Percentiles rank a stretch among this genome's conserved stretches.
Evolutionary conservation across 2,888 invertebrate species (phyloP).

Genomic region (Mylabris sibirica): DNA sequence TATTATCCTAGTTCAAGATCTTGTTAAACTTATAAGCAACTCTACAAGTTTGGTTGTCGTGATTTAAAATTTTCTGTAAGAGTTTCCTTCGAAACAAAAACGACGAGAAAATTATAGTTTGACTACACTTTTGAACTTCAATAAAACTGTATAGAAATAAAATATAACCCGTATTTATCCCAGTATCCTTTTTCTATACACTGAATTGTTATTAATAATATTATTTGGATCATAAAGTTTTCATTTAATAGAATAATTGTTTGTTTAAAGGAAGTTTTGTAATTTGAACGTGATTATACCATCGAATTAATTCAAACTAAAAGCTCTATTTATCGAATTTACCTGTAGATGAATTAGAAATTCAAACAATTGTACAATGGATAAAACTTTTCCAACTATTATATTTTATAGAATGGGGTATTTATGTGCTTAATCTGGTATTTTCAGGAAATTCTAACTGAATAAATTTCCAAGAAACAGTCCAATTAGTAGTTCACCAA

Average conservation of each 20-base stretch:
- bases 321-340: neutral
- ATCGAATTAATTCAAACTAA: neutral
- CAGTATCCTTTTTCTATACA: neutral
- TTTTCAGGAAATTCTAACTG: slow-evolving; percentile 6
- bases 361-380: slow-evolving; percentile 1
- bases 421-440: neutral
- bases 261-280: neutral
- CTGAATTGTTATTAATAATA: neutral
- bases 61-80: neutral
- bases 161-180: neutral
- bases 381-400: neutral
- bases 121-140: neutral
- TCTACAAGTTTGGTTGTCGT: neutral
- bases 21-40: slow-evolving; percentile 1
- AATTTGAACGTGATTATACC: neutral
- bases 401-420: neutral
- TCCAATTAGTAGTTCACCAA: neutral
- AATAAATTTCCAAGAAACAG: neutral
- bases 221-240: neutral
- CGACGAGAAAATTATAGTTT: neutral
- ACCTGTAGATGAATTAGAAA: slow-evolving; percentile 2
- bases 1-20: neutral
- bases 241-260: neutral
- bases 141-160: neutral
- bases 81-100: neutral